phyloP scores from a whole-genome alignment of 2,797 vertebrate genomes.

The Lateolabrax maculatus region DNA sequence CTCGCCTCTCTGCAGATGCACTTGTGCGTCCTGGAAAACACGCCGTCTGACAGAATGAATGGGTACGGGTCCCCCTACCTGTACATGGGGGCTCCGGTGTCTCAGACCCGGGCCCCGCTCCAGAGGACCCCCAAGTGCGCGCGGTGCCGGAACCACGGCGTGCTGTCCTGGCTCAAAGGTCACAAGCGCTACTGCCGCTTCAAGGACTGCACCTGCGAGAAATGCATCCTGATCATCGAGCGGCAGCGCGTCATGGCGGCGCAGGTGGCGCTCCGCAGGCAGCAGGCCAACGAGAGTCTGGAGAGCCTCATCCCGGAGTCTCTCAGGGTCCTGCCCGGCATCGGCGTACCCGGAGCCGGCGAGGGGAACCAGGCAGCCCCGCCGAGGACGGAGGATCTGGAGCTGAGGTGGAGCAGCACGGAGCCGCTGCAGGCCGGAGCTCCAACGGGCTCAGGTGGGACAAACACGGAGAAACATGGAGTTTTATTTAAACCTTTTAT shows the following conservation, averaged over 20 bases:
- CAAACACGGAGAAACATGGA: no score
- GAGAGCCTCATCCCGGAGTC: conserved; percentile 96
- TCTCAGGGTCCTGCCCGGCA: conserved; percentile 87
- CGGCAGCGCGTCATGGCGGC: conserved; percentile 98
- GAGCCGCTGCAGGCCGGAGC: conserved; percentile 74
- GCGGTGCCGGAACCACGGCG: conserved; percentile 96
- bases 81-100: conserved; percentile 95
- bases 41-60: conserved; percentile 86
- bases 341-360: conserved; percentile 74
- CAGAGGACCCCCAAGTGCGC: conserved; percentile 97
- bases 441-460: conserved; percentile 76
- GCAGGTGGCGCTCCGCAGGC: conserved; percentile 94
- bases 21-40: conserved; percentile 51
- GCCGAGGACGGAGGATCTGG: conserved; percentile 75
- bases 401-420: conserved; percentile 81
- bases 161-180: conserved; percentile 97
- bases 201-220: conserved; percentile 98
- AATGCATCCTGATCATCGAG: conserved; percentile 98
- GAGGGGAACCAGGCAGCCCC: conserved; percentile 72
- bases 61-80: conserved; percentile 97
- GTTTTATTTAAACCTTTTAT: no score
- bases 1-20: conserved; percentile 60
- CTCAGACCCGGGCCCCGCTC: conserved; percentile 93
- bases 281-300: conserved; percentile 97
- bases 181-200: conserved; percentile 98